Conservation (phyloP, 2,888 invertebrate genomes). For the Caenorhabditis wallacei region DNA sequence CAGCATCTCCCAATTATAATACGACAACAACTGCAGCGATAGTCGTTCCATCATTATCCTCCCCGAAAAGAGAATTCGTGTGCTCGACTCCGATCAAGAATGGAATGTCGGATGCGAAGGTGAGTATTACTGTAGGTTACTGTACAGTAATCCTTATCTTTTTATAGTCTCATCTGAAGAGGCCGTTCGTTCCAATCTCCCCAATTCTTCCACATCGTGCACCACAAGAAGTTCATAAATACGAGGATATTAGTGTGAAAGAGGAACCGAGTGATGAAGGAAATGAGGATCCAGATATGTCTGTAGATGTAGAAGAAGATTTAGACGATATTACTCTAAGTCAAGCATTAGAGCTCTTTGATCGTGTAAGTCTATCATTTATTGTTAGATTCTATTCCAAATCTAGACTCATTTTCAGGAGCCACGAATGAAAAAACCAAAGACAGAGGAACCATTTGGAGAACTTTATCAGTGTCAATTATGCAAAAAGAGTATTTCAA, state of each 20-base stretch:
- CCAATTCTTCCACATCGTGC: slow-evolving; percentile 50
- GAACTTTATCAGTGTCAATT: slow-evolving; percentile 64
- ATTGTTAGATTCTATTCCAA: neutral
- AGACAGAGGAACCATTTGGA: slow-evolving; percentile 59
- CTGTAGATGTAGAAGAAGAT: slow-evolving; percentile 58
- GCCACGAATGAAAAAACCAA: slow-evolving; percentile 33
- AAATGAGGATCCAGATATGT: slow-evolving; percentile 57
- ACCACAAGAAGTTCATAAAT: slow-evolving; percentile 16
- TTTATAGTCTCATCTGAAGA: slow-evolving; percentile 47
- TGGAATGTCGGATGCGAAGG: slow-evolving; percentile 10
- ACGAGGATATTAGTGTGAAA: slow-evolving; percentile 58
- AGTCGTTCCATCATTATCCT: neutral
- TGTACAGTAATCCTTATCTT: no score
- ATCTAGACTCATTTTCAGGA: slow-evolving; percentile 48
- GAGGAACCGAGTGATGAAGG: slow-evolving; percentile 61
- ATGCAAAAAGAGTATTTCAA: slow-evolving; percentile 64
- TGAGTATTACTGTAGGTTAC: no score
- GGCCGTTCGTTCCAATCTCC: slow-evolving; percentile 45
- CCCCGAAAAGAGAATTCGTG: slow-evolving; percentile 48
- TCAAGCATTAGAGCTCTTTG: slow-evolving; percentile 59
- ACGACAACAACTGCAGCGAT: slow-evolving; percentile 16
- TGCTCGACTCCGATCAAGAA: slow-evolving; percentile 62
- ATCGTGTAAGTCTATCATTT: slow-evolving; percentile 15
- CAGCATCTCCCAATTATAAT: neutral
- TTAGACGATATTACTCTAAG: slow-evolving; percentile 47